Evolutionary conservation across 2,113 vertebrate species (phyloP), one percentile per base, ranked within the genome.

Genomic region (Tapirus terrestris): DNA sequence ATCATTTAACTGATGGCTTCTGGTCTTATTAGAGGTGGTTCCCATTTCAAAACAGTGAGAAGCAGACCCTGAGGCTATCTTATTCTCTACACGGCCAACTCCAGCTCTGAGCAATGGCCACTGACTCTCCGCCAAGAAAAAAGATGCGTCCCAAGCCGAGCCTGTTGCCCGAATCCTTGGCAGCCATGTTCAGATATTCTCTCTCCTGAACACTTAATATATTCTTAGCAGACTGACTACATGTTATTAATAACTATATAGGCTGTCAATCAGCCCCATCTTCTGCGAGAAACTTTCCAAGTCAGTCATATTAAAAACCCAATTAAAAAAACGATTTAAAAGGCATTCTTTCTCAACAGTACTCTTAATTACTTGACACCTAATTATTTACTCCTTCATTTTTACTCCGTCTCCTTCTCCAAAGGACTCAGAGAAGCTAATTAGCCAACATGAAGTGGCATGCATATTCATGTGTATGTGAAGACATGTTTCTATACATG

Each of bases 211-310:
- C 0, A 11, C 12, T 93, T 97, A 97, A 91, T 33, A 80, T 97
- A 83, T 90, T 92, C 94, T 76, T 65, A 90, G n/a, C 93, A 76
- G 61, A 72, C 39, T 89, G 88, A 83, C 77, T 91, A 79, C 39
- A 77, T 21, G n/a, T 73, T 98, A 97, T 68, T 91, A 98, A 98
- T 98, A 98, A 96, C 96, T 94, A n/a, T 1, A 96, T 36, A 94
- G 61, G 48, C 77, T 97, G 97, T 96, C 98, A 98, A 87, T 98
- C 98, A 98, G 60, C 16, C 43, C 84, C 84, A 96, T 89, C 91
- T 95, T 97, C 85, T n/a, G 68, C 95, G 97, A 97, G 79, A 84
- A 91, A 95, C 45, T 97, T 96, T 94, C 91, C 43, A 92, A 97
- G 84, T 82, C 94, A 94, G 94, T 95, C 56, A 83, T 80, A 95